These are phyloP conservation scores for Strix aluco DNA, from an alignment of 2,113 vertebrate genomes.

Conservation along the genomic window DNA sequence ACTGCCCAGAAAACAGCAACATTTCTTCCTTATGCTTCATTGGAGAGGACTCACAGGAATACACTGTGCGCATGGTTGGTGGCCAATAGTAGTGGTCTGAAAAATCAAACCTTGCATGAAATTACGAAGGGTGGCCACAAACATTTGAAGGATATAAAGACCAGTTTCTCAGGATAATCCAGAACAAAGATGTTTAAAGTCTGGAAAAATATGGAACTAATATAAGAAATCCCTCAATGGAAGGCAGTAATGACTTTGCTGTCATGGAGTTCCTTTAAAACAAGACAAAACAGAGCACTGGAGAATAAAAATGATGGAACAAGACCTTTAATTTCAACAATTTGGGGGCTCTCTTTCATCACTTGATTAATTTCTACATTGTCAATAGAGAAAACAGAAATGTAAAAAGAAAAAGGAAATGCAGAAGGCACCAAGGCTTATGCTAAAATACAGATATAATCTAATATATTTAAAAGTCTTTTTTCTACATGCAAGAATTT, in stretches of 20 bases:
- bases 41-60: not conserved
- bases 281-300: not conserved
- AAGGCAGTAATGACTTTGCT: not conserved
- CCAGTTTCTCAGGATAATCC: not conserved
- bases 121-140: not conserved
- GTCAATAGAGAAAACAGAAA: not conserved
- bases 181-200: not conserved
- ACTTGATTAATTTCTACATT: not conserved
- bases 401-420: not conserved
- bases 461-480: not conserved
- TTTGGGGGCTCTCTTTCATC: not conserved
- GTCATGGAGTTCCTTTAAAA: not conserved
- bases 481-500: not conserved
- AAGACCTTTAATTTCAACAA: not conserved
- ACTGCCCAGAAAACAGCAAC: not conserved
- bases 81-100: not conserved
- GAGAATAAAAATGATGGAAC: not conserved
- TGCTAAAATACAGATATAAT: not conserved
- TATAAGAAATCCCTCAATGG: not conserved
- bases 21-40: not conserved
- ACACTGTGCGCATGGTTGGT: rapidly evolving
- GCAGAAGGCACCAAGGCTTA: not conserved
- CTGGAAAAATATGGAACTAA: not conserved
- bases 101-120: not conserved
- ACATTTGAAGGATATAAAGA: not conserved